These are phyloP conservation scores for Xenus cinereus DNA, from an alignment of 2,113 vertebrate genomes.

Conservation along the genomic window DNA sequence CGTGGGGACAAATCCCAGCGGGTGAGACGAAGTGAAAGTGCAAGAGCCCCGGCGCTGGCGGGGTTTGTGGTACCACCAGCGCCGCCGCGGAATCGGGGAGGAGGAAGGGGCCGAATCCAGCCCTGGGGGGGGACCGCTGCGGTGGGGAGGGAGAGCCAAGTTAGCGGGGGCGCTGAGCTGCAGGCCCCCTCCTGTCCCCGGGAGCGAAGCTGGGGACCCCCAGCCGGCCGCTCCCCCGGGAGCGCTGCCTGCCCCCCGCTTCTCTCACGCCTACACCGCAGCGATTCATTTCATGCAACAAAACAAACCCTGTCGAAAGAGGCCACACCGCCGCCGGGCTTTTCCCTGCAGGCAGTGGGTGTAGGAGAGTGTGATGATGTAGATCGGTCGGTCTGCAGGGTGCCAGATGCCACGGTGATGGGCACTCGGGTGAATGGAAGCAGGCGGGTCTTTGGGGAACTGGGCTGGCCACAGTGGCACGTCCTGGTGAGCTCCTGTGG, in stretches of 20 bases:
- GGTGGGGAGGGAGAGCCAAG: background rate
- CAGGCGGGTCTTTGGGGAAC: background rate
- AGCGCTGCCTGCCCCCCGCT: background rate
- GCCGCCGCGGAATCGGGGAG: background rate
- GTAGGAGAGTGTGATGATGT: background rate
- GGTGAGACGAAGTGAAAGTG: conserved; percentile 27
- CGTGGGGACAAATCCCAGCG: background rate
- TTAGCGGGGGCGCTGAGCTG: background rate
- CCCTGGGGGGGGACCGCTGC: background rate
- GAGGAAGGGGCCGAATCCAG: background rate
- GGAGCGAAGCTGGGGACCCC: background rate
- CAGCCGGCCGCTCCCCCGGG: accelerated
- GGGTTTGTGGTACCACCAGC: background rate
- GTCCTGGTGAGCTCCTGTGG: background rate
- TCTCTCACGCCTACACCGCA: background rate
- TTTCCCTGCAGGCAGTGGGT: background rate
- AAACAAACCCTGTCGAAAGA: conserved; percentile 26
- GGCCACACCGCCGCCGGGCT: background rate
- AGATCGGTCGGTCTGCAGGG: background rate
- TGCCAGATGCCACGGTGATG: background rate
- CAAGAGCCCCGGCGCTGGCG: background rate
- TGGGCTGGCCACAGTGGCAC: accelerated
- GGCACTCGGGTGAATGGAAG: accelerated
- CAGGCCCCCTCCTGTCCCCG: accelerated
- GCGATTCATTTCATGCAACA: background rate